A percentile compares a stretch with the other conserved stretches of the same genome.
Evolutionary conservation across 1,140 invertebrate species (phyloP).

Genomic region (Zaprionus africanus): DNA sequence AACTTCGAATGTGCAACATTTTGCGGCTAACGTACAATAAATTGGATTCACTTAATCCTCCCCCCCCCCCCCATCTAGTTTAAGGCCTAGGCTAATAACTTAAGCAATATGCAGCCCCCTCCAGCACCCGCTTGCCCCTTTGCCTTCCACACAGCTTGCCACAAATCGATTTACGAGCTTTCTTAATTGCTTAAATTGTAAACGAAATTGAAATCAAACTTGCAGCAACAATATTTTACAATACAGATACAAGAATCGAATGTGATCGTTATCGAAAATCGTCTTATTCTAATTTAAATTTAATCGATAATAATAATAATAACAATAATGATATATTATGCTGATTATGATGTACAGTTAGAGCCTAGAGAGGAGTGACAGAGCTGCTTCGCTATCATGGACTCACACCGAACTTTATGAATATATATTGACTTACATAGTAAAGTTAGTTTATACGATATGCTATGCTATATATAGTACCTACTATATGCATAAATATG

Average conservation of each 20-base stretch:
- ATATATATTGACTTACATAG: neutral
- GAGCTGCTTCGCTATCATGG: slow-evolving; percentile 46
- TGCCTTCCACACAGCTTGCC: slow-evolving; percentile 35
- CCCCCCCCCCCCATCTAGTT: slow-evolving; percentile 31
- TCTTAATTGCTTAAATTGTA: slow-evolving; percentile 25
- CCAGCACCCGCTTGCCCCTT: too few species aligned
- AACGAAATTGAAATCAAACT: slow-evolving; percentile 23
- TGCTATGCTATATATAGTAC: slow-evolving; percentile 8
- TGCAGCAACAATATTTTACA: slow-evolving; percentile 6
- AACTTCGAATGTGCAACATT: slow-evolving; percentile 61
- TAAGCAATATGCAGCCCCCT: slow-evolving; percentile 32
- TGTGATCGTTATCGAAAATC: slow-evolving; percentile 10
- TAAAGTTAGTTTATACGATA: slow-evolving; percentile 13
- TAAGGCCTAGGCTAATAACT: slow-evolving; percentile 74
- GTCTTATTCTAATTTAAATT: slow-evolving; percentile 12
- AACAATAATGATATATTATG: slow-evolving; percentile 39
- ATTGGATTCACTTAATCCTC: slow-evolving; percentile 69
- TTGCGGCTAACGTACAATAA: slow-evolving; percentile 72
- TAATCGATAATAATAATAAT: slow-evolving; percentile 4
- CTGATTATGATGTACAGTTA: slow-evolving; percentile 53
- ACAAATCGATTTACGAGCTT: slow-evolving; percentile 21
- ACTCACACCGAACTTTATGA: neutral
- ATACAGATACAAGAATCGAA: slow-evolving; percentile 1
- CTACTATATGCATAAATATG: neutral
- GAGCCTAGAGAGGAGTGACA: slow-evolving; percentile 30